Evolutionary conservation across 2,888 invertebrate species (phyloP).

Genomic region (Meganola albula): DNA sequence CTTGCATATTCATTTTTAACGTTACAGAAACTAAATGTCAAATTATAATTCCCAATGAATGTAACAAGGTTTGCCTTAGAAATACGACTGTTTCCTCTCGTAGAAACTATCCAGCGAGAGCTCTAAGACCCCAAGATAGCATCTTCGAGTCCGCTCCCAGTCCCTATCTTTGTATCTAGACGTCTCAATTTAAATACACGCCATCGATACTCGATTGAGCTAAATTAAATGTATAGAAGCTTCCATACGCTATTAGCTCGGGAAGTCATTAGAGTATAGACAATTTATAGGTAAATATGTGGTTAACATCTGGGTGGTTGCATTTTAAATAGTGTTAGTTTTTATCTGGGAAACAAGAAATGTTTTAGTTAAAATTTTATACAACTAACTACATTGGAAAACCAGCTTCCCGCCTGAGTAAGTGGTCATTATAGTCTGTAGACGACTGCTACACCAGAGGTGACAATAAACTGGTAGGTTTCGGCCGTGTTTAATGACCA

Average conservation of each 20-base stretch:
- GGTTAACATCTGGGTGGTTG: conserved; percentile 23
- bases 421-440: no score
- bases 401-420: no score
- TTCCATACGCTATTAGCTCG: conserved; percentile 25
- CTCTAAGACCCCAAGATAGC: conserved; percentile 40
- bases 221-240: conserved; percentile 37
- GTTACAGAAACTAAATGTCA: no score
- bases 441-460: no score
- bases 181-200: conserved; percentile 68
- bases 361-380: no score
- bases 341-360: conserved; percentile 16
- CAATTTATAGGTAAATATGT: conserved; percentile 24
- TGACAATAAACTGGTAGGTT: no score
- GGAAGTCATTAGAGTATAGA: conserved; percentile 26
- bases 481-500: no score
- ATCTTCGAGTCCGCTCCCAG: conserved; percentile 47
- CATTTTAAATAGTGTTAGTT: conserved; percentile 17
- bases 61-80: conserved; percentile 18
- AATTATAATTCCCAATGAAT: no score
- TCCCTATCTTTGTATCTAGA: conserved; percentile 59
- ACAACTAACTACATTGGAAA: no score
- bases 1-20: no score
- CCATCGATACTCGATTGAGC: conserved; percentile 36
- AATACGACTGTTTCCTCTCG: conserved; percentile 27
- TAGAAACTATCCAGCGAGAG: conserved; percentile 35